Percentiles rank a stretch among this genome's conserved stretches.
Conservation (phyloP, 1,140 invertebrate genomes). For the Sarcophaga peregrina region DNA sequence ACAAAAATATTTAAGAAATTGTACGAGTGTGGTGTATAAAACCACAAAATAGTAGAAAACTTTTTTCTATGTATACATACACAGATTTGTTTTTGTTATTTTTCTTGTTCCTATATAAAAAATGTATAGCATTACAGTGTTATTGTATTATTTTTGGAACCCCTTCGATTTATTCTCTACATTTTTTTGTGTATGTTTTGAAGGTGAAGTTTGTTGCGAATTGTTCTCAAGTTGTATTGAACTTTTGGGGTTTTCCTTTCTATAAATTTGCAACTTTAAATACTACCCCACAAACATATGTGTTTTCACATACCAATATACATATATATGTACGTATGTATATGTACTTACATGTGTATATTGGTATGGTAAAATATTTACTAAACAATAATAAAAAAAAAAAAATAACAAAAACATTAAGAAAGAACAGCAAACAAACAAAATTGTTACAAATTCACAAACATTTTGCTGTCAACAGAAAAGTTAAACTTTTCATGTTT, state of each 20-base stretch:
- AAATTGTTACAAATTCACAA: conserved; percentile 36
- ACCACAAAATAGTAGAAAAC: not conserved
- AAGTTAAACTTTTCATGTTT: conserved; percentile 20
- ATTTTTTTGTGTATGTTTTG: not conserved
- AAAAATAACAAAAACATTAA: no score
- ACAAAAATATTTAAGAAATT: no score
- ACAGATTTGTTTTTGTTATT: not conserved
- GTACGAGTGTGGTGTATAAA: no score
- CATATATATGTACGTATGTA: not conserved
- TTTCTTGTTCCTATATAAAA: not conserved
- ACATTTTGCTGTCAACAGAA: conserved; percentile 30
- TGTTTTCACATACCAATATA: not conserved
- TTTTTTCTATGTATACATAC: no score
- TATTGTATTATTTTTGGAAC: not conserved
- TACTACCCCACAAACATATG: not conserved
- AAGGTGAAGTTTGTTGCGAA: not conserved
- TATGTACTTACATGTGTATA: not conserved
- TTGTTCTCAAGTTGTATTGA: conserved; percentile 12
- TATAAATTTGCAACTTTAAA: conserved; percentile 3
- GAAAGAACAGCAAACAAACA: no score
- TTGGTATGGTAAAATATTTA: not conserved
- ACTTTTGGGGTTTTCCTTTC: not conserved
- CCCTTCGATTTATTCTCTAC: not conserved
- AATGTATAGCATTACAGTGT: not conserved
- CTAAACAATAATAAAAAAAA: not conserved